Percentiles rank a stretch among this genome's conserved stretches.
These are phyloP conservation scores for Psilanteris sp. DNA, from an alignment of 1,140 invertebrate species.

Conservation along the genomic window DNA sequence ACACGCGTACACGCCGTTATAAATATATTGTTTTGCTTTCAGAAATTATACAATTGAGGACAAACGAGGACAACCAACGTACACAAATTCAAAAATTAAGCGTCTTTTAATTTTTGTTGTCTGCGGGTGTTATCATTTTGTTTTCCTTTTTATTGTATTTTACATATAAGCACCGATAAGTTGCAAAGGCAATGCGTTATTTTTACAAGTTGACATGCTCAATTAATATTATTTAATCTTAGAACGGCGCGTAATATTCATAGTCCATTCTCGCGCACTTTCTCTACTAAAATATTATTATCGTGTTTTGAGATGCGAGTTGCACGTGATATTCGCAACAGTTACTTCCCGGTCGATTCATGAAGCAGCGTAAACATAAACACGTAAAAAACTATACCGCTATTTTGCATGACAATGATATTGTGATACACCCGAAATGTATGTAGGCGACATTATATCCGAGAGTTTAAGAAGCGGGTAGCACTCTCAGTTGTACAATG, in stretches of 20 bases:
- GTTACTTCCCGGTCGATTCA: constrained; percentile 30
- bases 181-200: too few species aligned
- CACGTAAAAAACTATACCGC: constrained; percentile 1
- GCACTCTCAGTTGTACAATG: constrained; percentile 21
- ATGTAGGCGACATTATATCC: constrained; percentile 11
- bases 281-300: constrained; percentile 32
- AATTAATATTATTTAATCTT: constrained; percentile 5
- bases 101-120: too few species aligned
- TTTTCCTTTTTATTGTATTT: too few species aligned
- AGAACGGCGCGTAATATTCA: background rate
- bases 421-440: constrained; percentile 8
- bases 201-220: background rate
- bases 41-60: too few species aligned
- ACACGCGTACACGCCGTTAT: too few species aligned
- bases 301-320: constrained; percentile 14
- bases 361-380: constrained; percentile 21
- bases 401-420: constrained; percentile 13
- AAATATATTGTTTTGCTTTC: too few species aligned
- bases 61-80: too few species aligned
- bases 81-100: too few species aligned
- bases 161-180: too few species aligned
- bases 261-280: constrained; percentile 4
- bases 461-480: constrained; percentile 15
- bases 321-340: constrained; percentile 25
- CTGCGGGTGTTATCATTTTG: too few species aligned